These are phyloP conservation scores for Cecidostiba fungosa DNA, from an alignment of 2,888 invertebrate species.

Conservation along the genomic window DNA sequence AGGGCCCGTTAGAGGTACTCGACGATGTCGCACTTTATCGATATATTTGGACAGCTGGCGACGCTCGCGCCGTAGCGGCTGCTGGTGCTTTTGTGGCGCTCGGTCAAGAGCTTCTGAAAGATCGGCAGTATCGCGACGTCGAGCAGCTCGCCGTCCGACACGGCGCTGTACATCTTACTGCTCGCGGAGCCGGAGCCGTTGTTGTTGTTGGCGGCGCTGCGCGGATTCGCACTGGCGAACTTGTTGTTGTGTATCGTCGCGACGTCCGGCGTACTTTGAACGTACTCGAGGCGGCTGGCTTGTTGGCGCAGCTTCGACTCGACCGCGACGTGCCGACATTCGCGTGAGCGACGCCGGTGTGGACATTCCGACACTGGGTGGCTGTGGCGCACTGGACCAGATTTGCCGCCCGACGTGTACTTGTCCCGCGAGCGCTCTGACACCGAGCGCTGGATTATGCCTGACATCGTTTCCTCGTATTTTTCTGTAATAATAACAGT, in stretches of 20 bases:
- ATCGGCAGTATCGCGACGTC: slow-evolving; percentile 94
- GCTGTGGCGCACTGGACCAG: slow-evolving; percentile 62
- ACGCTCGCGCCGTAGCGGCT: slow-evolving; percentile 87
- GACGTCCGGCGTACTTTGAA: slow-evolving; percentile 85
- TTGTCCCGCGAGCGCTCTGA: slow-evolving; percentile 80
- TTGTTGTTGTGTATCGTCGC: slow-evolving; percentile 82
- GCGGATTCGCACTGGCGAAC: slow-evolving; percentile 81
- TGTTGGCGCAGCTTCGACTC: slow-evolving; percentile 77
- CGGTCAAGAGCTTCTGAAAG: slow-evolving; percentile 94
- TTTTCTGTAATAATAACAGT: slow-evolving; percentile 70
- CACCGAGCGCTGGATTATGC: slow-evolving; percentile 80
- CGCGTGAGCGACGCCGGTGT: slow-evolving; percentile 73
- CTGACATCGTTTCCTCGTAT: slow-evolving; percentile 74
- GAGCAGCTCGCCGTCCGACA: slow-evolving; percentile 91
- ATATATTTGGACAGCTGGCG: slow-evolving; percentile 95
- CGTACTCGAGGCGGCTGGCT: slow-evolving; percentile 80
- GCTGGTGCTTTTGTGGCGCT: slow-evolving; percentile 87
- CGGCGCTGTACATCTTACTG: slow-evolving; percentile 86
- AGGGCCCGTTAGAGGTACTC: slow-evolving; percentile 88
- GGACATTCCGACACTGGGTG: slow-evolving; percentile 74
- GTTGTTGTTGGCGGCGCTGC: slow-evolving; percentile 70
- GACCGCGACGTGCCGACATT: slow-evolving; percentile 69
- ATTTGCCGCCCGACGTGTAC: slow-evolving; percentile 58
- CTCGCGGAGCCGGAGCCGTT: slow-evolving; percentile 64
- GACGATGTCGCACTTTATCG: slow-evolving; percentile 97